Conservation (phyloP, 2,888 invertebrate species). For the Lithodes maja region DNA sequence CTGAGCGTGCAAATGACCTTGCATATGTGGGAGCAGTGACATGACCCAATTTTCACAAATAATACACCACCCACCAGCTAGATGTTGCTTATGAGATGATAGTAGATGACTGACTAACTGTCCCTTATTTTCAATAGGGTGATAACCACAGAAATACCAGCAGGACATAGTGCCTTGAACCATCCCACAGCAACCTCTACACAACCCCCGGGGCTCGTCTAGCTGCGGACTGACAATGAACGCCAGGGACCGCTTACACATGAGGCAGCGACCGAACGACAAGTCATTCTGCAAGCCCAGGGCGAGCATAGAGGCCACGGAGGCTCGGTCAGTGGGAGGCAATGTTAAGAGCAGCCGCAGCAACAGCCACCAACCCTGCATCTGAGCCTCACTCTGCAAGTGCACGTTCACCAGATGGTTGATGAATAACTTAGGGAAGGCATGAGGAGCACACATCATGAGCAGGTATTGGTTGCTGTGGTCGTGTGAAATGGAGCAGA, state of each 20-base stretch:
- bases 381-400: conserved; percentile 48
- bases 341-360: conserved; percentile 58
- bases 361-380: conserved; percentile 66
- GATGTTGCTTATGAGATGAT: conserved; percentile 44
- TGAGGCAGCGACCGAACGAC: conserved; percentile 49
- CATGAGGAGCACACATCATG: conserved; percentile 61
- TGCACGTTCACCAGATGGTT: conserved; percentile 66
- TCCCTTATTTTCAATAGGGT: conserved; percentile 1
- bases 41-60: conserved; percentile 66
- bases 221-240: conserved; percentile 45
- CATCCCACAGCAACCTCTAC: conserved; percentile 33
- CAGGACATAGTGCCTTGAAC: conserved; percentile 47
- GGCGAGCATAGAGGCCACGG: conserved; percentile 58
- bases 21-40: conserved; percentile 49
- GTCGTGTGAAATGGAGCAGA: conserved; percentile 41
- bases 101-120: conserved; percentile 53
- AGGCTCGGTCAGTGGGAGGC: conserved; percentile 55
- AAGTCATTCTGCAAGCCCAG: conserved; percentile 63
- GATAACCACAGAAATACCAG: conserved; percentile 54
- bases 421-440: conserved; percentile 58
- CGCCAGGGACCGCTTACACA: conserved; percentile 57
- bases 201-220: conserved; percentile 51
- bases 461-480: conserved; percentile 49
- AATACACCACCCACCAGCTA: conserved; percentile 66
- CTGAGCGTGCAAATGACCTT: conserved; percentile 31